These are phyloP conservation scores for Drosophila elegans DNA, from an alignment of 1,140 invertebrate species.

Conservation along the genomic window DNA sequence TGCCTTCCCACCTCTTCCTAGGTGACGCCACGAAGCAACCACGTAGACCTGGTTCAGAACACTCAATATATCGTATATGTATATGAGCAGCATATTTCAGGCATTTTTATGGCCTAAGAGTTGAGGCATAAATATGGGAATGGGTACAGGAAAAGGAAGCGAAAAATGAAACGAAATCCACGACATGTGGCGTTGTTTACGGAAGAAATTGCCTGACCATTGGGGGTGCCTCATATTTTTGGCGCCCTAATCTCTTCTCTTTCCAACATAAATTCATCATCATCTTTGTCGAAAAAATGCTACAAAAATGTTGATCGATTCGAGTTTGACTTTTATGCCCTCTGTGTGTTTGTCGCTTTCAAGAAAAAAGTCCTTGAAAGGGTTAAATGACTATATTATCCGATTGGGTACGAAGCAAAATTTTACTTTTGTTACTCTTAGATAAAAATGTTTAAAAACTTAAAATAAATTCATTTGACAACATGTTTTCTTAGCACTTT, in stretches of 20 bases:
- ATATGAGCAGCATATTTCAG: constrained; percentile 73
- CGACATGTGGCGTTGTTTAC: constrained; percentile 61
- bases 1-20: constrained; percentile 34
- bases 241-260: constrained; percentile 33
- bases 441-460: no score
- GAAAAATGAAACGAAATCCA: constrained; percentile 4
- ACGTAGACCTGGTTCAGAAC: constrained; percentile 6
- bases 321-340: constrained; percentile 54
- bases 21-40: constrained; percentile 56
- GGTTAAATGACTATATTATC: not conserved
- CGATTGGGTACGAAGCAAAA: not conserved
- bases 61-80: constrained; percentile 51
- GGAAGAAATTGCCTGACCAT: constrained; percentile 45
- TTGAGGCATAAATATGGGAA: constrained; percentile 22
- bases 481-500: no score
- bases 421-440: no score
- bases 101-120: constrained; percentile 59
- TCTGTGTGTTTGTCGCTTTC: constrained; percentile 21
- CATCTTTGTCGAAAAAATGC: constrained; percentile 25
- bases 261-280: constrained; percentile 25
- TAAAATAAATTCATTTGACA: not conserved
- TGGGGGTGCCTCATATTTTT: constrained; percentile 50
- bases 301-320: constrained; percentile 67
- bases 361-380: not conserved
- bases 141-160: not conserved